Percentiles rank a stretch among this genome's conserved stretches.
Evolutionary conservation across 64 coral and sea anemone species (phyloP).

Genomic region (Porites lutea): DNA sequence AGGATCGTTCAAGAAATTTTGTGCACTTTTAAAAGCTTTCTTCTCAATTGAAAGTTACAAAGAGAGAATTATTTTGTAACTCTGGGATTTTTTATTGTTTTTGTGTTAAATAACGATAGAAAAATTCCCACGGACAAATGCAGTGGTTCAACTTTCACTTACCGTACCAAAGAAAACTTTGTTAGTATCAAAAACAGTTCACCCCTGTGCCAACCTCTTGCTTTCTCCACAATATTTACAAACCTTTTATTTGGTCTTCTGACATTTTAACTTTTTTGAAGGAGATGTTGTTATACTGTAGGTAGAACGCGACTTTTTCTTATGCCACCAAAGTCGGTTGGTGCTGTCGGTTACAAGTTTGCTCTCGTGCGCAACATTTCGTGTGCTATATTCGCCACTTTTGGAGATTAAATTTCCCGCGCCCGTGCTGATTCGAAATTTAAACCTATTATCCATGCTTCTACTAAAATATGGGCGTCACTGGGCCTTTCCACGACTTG

Average conservation of each 20-base stretch:
- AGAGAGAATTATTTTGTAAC: too few species aligned
- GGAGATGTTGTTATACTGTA: too few species aligned
- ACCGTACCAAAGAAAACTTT: not conserved
- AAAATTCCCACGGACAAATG: not conserved
- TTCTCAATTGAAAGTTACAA: too few species aligned
- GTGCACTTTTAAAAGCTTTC: too few species aligned
- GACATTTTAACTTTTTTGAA: not conserved
- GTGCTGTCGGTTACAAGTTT: not conserved
- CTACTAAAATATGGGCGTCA: too few species aligned
- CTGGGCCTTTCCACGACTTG: too few species aligned
- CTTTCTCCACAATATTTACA: not conserved
- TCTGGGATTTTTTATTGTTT: too few species aligned
- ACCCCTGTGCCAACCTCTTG: not conserved
- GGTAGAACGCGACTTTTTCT: too few species aligned
- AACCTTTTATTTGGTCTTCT: not conserved
- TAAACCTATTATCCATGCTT: too few species aligned
- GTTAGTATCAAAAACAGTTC: not conserved
- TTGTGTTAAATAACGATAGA: not conserved
- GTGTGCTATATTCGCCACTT: not conserved
- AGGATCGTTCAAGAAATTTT: not conserved
- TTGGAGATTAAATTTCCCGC: not conserved
- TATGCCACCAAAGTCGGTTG: too few species aligned
- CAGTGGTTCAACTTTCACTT: not conserved
- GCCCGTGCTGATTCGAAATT: not conserved
- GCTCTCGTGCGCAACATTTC: not conserved